Evolutionary conservation across 2,797 vertebrate species (phyloP).

Genomic region (Cephalopachus bancanus): DNA sequence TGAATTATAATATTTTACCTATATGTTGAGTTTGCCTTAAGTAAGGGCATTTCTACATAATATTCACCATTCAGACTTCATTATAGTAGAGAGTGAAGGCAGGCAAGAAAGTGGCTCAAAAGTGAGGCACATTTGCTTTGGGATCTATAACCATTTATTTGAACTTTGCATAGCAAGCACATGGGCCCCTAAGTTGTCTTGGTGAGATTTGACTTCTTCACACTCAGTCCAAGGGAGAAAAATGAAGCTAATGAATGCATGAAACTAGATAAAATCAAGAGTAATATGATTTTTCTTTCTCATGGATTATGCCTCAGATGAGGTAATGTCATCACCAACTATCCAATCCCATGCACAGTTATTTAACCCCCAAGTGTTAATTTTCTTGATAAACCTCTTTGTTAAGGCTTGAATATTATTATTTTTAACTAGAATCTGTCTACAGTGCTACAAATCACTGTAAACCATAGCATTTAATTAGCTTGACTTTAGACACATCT

Average conservation of each 20-base stretch:
- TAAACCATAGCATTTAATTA: slow-evolving; percentile 15
- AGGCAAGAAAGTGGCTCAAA: neutral
- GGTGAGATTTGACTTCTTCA: slow-evolving; percentile 26
- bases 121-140: neutral
- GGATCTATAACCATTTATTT: neutral
- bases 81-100: neutral
- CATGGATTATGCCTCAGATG: neutral
- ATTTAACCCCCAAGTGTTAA: neutral
- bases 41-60: slow-evolving; percentile 33
- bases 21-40: neutral
- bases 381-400: no score
- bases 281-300: neutral
- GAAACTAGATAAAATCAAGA: neutral
- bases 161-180: neutral
- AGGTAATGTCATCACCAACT: slow-evolving; percentile 3
- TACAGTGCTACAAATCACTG: neutral
- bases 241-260: neutral
- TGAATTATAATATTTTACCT: slow-evolving; percentile 43
- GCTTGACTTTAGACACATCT: slow-evolving; percentile 20
- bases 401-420: neutral
- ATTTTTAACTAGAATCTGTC: neutral
- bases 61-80: slow-evolving; percentile 9
- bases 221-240: slow-evolving; percentile 18
- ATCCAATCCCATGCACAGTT: slow-evolving; percentile 24
- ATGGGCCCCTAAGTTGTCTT: neutral